phyloP scores from a whole-genome alignment of 2,888 invertebrate genomes.

The Drosophila mulleri region DNA sequence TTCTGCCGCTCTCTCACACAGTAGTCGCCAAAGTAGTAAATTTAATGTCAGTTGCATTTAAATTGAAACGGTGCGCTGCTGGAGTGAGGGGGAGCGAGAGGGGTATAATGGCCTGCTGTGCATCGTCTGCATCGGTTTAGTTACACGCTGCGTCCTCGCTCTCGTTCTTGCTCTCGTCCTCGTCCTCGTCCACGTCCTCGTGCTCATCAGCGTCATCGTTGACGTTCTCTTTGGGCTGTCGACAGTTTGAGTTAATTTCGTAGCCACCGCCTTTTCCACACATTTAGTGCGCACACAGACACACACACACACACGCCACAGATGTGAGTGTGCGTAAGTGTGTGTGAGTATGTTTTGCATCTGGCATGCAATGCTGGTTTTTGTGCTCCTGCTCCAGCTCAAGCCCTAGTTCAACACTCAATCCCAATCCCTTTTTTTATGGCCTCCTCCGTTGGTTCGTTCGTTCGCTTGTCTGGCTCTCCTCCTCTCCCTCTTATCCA shows the following conservation, averaged over 20 bases:
- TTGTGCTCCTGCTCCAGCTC: conserved; percentile 23
- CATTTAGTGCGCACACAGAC: conserved; percentile 40
- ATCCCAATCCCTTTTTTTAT: conserved; percentile 62
- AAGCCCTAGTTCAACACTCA: conserved; percentile 49
- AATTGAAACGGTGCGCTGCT: conserved; percentile 63
- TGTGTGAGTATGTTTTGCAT: conserved; percentile 44
- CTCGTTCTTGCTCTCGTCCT: conserved; percentile 13
- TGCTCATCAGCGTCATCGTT: conserved; percentile 11
- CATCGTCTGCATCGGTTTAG: conserved; percentile 5
- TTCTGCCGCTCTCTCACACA: conserved; percentile 28
- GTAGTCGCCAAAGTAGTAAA: conserved; percentile 78
- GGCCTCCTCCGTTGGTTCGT: conserved; percentile 45
- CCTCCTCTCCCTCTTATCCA: conserved; percentile 5
- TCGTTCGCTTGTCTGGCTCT: neutral
- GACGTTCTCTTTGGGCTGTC: conserved; percentile 54
- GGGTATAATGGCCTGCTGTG: conserved; percentile 6
- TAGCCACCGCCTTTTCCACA: conserved; percentile 59
- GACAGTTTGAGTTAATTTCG: conserved; percentile 79
- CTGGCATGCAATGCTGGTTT: conserved; percentile 46
- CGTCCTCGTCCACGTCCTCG: neutral
- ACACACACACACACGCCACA: neutral
- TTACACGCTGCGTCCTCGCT: conserved; percentile 10
- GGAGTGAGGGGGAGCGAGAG: neutral
- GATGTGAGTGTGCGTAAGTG: neutral
- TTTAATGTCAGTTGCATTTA: conserved; percentile 81